phyloP scores from a whole-genome alignment of 1,140 invertebrate genomes.

The Aphaenogaster floridana region DNA sequence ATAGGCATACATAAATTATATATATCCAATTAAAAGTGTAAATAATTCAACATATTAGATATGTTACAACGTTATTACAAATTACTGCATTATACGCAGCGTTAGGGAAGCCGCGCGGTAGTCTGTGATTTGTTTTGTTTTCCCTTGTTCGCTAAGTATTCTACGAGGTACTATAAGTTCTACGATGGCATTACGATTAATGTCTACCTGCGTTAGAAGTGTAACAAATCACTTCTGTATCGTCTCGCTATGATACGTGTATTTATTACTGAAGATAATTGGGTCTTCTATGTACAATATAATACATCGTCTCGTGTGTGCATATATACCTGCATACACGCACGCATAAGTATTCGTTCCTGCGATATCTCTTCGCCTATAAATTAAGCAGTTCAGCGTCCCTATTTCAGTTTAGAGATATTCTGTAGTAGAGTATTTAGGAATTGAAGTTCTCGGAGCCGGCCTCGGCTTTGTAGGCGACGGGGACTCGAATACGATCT shows the following conservation, averaged over 20 bases:
- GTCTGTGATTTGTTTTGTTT: slow-evolving; percentile 7
- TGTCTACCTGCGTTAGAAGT: slow-evolving; percentile 35
- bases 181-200: slow-evolving; percentile 55
- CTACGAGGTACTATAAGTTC: slow-evolving; percentile 41
- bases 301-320: slow-evolving; percentile 53
- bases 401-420: slow-evolving; percentile 77
- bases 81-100: slow-evolving; percentile 25
- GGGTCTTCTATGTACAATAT: slow-evolving; percentile 68
- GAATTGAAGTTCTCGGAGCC: slow-evolving; percentile 80
- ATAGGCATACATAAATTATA: slow-evolving; percentile 50
- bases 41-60: slow-evolving; percentile 60
- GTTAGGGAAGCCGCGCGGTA: slow-evolving; percentile 18
- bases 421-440: slow-evolving; percentile 83
- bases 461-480: slow-evolving; percentile 78
- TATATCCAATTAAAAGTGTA: slow-evolving; percentile 58
- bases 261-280: slow-evolving; percentile 54
- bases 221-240: slow-evolving; percentile 7
- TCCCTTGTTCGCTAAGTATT: slow-evolving; percentile 1
- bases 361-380: slow-evolving; percentile 6
- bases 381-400: not conserved
- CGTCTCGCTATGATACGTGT: slow-evolving; percentile 26
- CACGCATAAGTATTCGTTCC: slow-evolving; percentile 10
- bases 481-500: slow-evolving; percentile 78
- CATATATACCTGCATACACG: not conserved
- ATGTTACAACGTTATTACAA: slow-evolving; percentile 36